Conservation (phyloP, 2,113 vertebrate genomes). For the Tamias sibiricus region DNA sequence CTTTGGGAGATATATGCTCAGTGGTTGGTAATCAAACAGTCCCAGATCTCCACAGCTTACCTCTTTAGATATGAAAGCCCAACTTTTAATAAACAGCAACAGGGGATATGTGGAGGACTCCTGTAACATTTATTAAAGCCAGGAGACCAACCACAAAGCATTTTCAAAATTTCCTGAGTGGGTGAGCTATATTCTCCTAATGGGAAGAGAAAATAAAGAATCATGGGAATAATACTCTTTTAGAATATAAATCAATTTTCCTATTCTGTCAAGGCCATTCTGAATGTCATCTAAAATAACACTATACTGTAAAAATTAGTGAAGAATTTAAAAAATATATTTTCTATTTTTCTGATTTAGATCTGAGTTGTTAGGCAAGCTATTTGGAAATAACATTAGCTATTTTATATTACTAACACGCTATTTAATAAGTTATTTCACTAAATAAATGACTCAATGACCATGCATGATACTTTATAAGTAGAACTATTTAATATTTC, state of each 20-base stretch:
- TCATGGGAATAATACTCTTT: background rate
- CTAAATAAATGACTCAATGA: background rate
- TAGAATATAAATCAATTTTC: constrained; percentile 25
- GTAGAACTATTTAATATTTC: background rate
- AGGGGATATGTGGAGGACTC: background rate
- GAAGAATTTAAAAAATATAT: background rate
- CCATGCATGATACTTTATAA: background rate
- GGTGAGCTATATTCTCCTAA: background rate
- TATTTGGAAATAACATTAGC: background rate
- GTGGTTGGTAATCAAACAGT: background rate
- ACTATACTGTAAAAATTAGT: background rate
- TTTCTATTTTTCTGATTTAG: background rate
- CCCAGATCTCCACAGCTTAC: background rate
- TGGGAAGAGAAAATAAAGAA: background rate
- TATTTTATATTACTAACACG: background rate
- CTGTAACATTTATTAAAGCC: background rate
- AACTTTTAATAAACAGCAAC: background rate
- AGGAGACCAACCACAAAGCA: background rate
- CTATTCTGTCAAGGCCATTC: background rate
- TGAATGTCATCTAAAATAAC: background rate
- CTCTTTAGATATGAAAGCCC: background rate
- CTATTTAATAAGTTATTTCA: background rate
- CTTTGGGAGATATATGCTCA: background rate
- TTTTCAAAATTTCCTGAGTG: background rate
- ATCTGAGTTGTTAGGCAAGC: background rate